Evolutionary conservation across 1,140 invertebrate genomes (phyloP), one percentile per base, ranked within the genome.

Genomic region (Drosophila sucinea): DNA sequence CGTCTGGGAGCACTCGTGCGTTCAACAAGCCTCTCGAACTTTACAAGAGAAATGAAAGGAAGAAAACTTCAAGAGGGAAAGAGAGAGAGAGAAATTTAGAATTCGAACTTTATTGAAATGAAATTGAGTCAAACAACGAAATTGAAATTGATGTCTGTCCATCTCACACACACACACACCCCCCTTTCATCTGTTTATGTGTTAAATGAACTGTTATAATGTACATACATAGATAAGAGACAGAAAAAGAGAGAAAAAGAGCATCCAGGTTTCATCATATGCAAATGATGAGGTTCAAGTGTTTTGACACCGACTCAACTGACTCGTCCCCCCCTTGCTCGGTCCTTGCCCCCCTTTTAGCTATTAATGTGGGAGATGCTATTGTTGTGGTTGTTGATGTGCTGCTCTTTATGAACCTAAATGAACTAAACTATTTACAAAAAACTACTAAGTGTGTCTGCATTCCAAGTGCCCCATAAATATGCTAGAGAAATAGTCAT

Each of bases 31-130:
- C 77, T 71, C 78, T 85, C 67, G 81, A 81, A 77, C 69, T 73
- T 61, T 61, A 60, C 25, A 57, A 67, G 17, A 65, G 56, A 57
- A 27, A 51, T 51, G 44, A 51, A 51, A 27, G 44, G 23, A 51
- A 38, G 30, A 65, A 60, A 51, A 51, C 25, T 51, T 51, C 44
- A 51, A 51, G 25, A 63, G 35, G 60, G 17, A 40, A 17, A 33
- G 8, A 51, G 27, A 51, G 23, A 51, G 33, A 25, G 32, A 33
- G 58, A 54, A 44, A 71, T 60, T 75, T 79, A 60, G 76, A 86
- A 86, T 87, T 86, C 10, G 70, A 87, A 82, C 79, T 82, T 86
- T 87, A 86, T 86, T 86, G 83, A 77, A 81, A 86, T 82, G 82
- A 85, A 86, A 85, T 85, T 79, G 82, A 62, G 64, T 2, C 25